Evolutionary conservation across 2,888 invertebrate genomes (phyloP).

Genomic region (Acronicta alni): DNA sequence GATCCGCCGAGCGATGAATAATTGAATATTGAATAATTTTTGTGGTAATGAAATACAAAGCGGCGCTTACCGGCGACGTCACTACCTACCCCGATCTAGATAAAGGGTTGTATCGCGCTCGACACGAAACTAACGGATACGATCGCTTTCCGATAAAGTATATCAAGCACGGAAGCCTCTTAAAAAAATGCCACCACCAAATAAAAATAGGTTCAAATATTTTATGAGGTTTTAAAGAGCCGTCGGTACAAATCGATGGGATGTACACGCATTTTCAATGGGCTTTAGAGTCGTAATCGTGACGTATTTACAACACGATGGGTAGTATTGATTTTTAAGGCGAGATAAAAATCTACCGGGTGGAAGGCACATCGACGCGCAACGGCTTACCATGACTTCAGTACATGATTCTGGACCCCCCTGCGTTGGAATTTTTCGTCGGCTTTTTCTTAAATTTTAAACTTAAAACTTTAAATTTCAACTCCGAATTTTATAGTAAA

Average conservation of each 20-base stretch:
- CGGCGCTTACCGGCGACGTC: slow-evolving; percentile 74
- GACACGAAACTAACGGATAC: slow-evolving; percentile 73
- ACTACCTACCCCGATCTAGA: slow-evolving; percentile 80
- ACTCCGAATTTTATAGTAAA: too few species aligned
- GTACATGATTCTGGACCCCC: too few species aligned
- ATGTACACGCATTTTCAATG: slow-evolving; percentile 46
- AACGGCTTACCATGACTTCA: too few species aligned
- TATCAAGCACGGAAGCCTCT: slow-evolving; percentile 75
- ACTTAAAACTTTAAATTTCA: too few species aligned
- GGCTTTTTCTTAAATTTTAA: too few species aligned
- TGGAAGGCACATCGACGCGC: too few species aligned
- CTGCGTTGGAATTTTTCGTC: too few species aligned
- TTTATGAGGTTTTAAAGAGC: slow-evolving; percentile 62
- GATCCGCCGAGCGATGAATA: slow-evolving; percentile 67
- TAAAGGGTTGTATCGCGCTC: slow-evolving; percentile 84
- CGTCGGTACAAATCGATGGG: slow-evolving; percentile 42
- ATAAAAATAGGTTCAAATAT: slow-evolving; percentile 56
- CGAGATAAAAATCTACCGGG: background rate
- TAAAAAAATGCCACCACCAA: slow-evolving; percentile 53
- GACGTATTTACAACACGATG: slow-evolving; percentile 27
- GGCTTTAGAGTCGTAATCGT: slow-evolving; percentile 37
- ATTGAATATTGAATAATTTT: slow-evolving; percentile 81
- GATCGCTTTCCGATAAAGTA: slow-evolving; percentile 84
- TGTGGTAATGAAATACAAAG: slow-evolving; percentile 78
- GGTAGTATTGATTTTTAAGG: slow-evolving; percentile 17